Percentiles rank a stretch among this genome's conserved stretches.
Evolutionary conservation across 2,113 vertebrate species (phyloP).

Genomic region (Silurus glanis): DNA sequence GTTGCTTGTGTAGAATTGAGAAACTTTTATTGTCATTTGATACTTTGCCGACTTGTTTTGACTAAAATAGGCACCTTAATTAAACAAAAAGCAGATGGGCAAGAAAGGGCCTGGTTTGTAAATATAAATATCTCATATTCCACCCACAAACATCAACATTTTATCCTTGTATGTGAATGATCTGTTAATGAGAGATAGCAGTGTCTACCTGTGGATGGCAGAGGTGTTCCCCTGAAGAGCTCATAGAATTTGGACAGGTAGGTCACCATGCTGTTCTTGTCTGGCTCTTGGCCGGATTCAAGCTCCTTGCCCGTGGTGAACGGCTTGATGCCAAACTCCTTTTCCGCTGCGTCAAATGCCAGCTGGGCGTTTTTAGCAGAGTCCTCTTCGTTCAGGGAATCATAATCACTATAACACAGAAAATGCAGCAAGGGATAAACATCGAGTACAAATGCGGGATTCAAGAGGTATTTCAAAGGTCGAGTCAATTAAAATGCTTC

Average conservation of each 20-base stretch:
- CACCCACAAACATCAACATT: not conserved
- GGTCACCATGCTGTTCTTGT: conserved; percentile 86
- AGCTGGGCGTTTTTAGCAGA: conserved; percentile 84
- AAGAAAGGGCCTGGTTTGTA: not conserved
- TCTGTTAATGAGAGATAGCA: not conserved
- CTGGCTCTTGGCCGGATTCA: conserved; percentile 72
- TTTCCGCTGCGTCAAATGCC: conserved; percentile 86
- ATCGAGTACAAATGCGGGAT: not conserved
- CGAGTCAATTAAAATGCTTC: not conserved
- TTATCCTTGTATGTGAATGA: not conserved
- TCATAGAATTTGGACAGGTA: conserved; percentile 97
- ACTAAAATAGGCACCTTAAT: conserved; percentile 22
- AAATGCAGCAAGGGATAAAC: not conserved
- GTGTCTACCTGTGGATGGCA: conserved; percentile 78
- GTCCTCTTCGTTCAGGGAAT: conserved; percentile 84
- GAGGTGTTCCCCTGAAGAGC: conserved; percentile 85
- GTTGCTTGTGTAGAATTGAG: too few relatives aligned
- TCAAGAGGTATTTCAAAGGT: not conserved
- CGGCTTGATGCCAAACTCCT: conserved; percentile 86
- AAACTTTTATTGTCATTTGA: too few relatives aligned
- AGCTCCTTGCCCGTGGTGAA: conserved; percentile 83
- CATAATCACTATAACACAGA: conserved; percentile 79
- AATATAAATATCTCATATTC: not conserved
- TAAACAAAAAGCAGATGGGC: conserved; percentile 18
- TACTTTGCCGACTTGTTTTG: not conserved